phyloP scores from a whole-genome alignment of 2,113 vertebrate genomes.

The Cisticola juncidis region DNA sequence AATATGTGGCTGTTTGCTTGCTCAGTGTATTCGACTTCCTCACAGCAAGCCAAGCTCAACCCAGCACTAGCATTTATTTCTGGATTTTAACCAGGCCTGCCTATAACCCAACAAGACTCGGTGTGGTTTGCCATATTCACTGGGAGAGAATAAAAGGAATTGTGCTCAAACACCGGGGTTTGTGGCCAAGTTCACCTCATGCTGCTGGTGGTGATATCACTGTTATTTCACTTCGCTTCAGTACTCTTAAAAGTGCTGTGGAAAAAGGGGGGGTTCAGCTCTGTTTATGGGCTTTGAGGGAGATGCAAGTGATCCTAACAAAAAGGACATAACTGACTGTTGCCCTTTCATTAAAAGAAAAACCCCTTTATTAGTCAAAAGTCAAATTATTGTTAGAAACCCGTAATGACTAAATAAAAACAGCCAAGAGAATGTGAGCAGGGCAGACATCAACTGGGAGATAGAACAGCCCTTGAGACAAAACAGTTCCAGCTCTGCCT shows the following conservation, averaged over 20 bases:
- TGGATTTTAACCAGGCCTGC: slow-evolving; percentile 28
- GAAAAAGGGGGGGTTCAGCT: neutral
- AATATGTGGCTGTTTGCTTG: slow-evolving; percentile 43
- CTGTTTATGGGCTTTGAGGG: neutral
- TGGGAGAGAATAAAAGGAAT: slow-evolving; percentile 29
- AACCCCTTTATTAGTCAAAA: neutral
- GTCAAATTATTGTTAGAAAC: slow-evolving; percentile 1
- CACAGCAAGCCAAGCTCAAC: slow-evolving; percentile 12
- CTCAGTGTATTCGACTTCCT: slow-evolving; percentile 32
- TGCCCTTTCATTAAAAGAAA: neutral
- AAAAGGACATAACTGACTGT: neutral
- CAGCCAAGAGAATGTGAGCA: neutral
- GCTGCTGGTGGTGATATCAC: slow-evolving; percentile 32
- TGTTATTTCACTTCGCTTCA: neutral
- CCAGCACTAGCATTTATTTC: slow-evolving; percentile 11
- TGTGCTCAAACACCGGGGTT: neutral
- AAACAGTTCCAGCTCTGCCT: neutral
- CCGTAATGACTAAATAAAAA: neutral
- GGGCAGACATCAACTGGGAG: neutral
- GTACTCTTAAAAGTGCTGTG: neutral
- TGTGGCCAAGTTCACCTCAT: slow-evolving; percentile 46
- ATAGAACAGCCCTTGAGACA: neutral
- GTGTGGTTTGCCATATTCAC: neutral
- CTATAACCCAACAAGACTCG: neutral
- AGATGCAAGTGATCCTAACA: neutral